Base-by-base conservation (phyloP, 1,140 invertebrate genomes). In the Hylaeus anthracinus region DNA sequence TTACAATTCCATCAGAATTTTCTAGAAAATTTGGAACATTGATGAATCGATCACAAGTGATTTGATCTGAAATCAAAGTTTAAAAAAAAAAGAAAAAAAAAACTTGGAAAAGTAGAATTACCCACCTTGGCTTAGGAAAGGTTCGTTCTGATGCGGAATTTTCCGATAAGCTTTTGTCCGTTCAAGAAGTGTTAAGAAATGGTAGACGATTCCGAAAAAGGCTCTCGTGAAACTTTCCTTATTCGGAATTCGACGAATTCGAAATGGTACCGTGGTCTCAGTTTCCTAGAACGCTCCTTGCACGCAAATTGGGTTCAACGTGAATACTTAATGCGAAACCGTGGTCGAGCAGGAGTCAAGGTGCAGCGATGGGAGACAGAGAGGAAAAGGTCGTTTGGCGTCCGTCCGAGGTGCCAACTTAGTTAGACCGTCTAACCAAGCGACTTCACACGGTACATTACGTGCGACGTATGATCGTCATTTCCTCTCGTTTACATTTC, bases 271-370 rank as follows among this genome's bases (percentile, higher is more conserved):
- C 86, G 79, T 60, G 74, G 89, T 88, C 90, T 90, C 88, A 86
- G 86, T 87, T 82, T 84, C 85, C 88, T 87, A 89, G 86, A 91
- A 90, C 88, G 85, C 88, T 90, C 88, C 90, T 91, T 91, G 90
- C 90, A 92, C 91, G 91, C 90, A 92, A 92, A 92, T 92, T 92
- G 90, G 89, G 91, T 91, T 92, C 88, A 88, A 81, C 87, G 81
- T 92, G 86, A 92, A 92, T 92, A 91, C 86, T 92, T 92, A 89
- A 92, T 92, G 90, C 26, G 86, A 83, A 89, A 88, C 86, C 86
- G 90, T 88, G 90, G 88, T 91, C 90, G 90, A 90, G 91, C 86
- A 91, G 80, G 86, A 90, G 88, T 91, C 90, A 91, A 90, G 90
- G 89, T 90, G 88, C 88, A 88, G 88, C 85, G 88, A 89, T 89